A percentile compares a stretch with the other conserved stretches of the same genome.
phyloP scores from a whole-genome alignment of 1,140 invertebrate species.

The Drosophila truncata region DNA sequence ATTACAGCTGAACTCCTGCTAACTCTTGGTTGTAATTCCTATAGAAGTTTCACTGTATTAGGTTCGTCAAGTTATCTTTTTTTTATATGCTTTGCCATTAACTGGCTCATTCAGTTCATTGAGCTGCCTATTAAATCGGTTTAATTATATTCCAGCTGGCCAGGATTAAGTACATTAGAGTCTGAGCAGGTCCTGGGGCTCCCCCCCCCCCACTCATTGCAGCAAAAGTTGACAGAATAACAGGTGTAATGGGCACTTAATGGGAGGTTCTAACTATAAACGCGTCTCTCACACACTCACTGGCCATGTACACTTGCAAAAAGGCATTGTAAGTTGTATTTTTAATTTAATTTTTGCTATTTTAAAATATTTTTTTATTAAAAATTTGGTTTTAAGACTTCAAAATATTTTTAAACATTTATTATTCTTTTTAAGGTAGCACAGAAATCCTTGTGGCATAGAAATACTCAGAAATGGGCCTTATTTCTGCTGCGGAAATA shows the following conservation, averaged over 20 bases:
- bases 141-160: slow-evolving; percentile 42
- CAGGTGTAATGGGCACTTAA: slow-evolving; percentile 49
- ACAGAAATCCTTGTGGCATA: too few relatives aligned
- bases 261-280: background rate
- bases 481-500: too few relatives aligned
- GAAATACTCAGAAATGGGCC: too few relatives aligned
- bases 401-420: too few relatives aligned
- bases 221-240: background rate
- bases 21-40: too few relatives aligned
- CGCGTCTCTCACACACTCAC: background rate
- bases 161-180: slow-evolving; percentile 36
- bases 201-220: background rate
- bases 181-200: background rate
- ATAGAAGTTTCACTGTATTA: background rate
- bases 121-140: slow-evolving; percentile 26
- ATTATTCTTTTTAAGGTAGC: too few relatives aligned
- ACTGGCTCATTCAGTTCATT: slow-evolving; percentile 31
- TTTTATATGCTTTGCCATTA: background rate
- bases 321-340: background rate
- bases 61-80: background rate
- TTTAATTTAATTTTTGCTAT: background rate
- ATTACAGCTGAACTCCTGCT: background rate
- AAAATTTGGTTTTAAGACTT: background rate
- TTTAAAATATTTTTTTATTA: background rate
- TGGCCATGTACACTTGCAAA: background rate